Evolutionary conservation across 2,888 invertebrate species (phyloP).

Genomic region (Cheilosia variabilis): DNA sequence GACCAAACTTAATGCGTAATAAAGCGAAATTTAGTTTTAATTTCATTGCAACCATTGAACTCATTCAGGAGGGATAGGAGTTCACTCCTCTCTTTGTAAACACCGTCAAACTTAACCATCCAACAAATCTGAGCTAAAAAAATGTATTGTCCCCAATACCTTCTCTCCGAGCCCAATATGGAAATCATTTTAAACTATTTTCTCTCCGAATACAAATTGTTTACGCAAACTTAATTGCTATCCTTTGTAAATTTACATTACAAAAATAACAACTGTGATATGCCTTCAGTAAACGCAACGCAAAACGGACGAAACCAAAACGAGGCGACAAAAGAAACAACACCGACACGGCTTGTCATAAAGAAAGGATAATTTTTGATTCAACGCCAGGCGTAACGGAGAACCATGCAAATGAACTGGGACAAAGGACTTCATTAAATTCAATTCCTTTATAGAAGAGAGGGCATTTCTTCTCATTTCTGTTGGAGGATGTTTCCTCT

Average conservation of each 20-base stretch:
- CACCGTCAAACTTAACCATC: neutral
- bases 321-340: constrained; percentile 16
- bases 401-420: constrained; percentile 50
- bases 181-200: neutral
- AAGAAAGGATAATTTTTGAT: constrained; percentile 36
- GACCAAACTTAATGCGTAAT: too few species aligned
- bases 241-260: constrained; percentile 9
- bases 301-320: neutral
- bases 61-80: too few species aligned
- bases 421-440: constrained; percentile 60
- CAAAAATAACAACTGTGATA: neutral
- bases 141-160: too few species aligned
- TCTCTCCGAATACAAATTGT: neutral
- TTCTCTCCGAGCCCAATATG: neutral
- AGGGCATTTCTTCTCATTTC: constrained; percentile 27
- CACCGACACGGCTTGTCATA: constrained; percentile 22
- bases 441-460: constrained; percentile 32
- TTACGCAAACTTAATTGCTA: constrained; percentile 10
- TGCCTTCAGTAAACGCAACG: neutral
- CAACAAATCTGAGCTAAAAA: neutral
- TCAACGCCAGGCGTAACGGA: constrained; percentile 18
- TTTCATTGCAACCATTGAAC: too few species aligned
- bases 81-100: neutral
- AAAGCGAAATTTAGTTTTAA: too few species aligned
- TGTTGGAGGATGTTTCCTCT: constrained; percentile 22